Evolutionary conservation across 2,113 vertebrate genomes (phyloP).

Genomic region (Cisticola juncidis): DNA sequence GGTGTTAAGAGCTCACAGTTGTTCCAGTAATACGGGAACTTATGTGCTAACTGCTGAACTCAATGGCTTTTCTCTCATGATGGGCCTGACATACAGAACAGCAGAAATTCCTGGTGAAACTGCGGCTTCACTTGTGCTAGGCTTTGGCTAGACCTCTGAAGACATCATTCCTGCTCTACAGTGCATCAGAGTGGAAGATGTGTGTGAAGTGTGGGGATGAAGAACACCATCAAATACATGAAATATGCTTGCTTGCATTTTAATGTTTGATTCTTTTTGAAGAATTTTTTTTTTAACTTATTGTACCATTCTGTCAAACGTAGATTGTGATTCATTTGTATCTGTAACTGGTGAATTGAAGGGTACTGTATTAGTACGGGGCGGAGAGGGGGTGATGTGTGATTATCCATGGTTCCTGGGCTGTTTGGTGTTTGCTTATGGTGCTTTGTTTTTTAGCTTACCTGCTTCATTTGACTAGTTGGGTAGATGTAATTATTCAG

Average conservation of each 20-base stretch:
- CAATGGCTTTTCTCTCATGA: background rate
- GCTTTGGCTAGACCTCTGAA: background rate
- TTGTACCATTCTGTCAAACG: background rate
- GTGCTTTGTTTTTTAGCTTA: background rate
- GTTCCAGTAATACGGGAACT: background rate
- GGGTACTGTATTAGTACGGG: background rate
- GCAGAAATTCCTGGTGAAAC: background rate
- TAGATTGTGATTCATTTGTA: background rate
- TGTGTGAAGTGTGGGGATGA: background rate
- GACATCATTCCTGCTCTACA: fast-evolving
- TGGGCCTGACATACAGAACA: background rate
- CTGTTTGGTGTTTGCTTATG: background rate
- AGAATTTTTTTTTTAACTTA: background rate
- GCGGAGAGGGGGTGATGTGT: no score
- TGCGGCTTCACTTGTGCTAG: background rate
- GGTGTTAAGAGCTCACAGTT: background rate
- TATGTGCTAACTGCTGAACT: background rate
- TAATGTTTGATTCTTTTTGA: background rate
- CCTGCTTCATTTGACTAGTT: background rate
- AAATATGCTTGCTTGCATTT: background rate
- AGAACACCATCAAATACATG: background rate
- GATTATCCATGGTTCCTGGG: background rate
- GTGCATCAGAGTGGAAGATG: background rate
- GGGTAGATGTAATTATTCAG: background rate
- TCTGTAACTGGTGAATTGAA: background rate